Conservation (phyloP, 2,797 vertebrate genomes). For the Thamnophis elegans region DNA sequence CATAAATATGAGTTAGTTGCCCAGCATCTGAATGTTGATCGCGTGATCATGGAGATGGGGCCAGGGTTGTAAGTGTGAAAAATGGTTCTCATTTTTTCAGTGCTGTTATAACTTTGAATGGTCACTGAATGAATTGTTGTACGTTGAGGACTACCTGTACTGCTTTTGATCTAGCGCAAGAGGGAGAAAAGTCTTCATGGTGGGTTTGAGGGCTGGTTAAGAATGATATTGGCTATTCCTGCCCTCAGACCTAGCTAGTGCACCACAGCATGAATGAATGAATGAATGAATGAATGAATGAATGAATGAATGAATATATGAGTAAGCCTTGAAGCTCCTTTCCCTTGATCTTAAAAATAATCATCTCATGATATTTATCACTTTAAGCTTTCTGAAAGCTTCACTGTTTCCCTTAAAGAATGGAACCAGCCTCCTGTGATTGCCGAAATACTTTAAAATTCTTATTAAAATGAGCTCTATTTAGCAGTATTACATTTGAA, state of each 20-base stretch:
- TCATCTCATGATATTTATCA: neutral
- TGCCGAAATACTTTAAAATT: neutral
- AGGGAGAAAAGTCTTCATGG: neutral
- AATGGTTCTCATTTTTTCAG: neutral
- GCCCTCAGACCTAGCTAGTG: neutral
- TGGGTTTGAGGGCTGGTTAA: neutral
- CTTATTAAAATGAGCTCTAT: neutral
- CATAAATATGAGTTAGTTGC: neutral
- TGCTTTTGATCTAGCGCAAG: neutral
- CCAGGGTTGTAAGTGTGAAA: neutral
- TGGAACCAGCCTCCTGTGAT: neutral
- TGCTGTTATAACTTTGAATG: neutral
- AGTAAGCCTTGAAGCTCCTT: neutral
- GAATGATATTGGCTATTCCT: neutral
- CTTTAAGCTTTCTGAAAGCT: neutral
- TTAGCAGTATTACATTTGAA: neutral
- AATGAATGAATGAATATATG: neutral
- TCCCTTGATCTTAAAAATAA: neutral
- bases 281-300: too few species aligned
- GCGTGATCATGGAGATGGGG: neutral
- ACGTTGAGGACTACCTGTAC: neutral
- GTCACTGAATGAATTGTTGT: neutral
- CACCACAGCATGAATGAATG: neutral
- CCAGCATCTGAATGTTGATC: too few species aligned
- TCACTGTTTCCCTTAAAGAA: conserved; percentile 1